Evolutionary conservation across 1,140 invertebrate species (phyloP).

Genomic region (Rhyzopertha dominica): DNA sequence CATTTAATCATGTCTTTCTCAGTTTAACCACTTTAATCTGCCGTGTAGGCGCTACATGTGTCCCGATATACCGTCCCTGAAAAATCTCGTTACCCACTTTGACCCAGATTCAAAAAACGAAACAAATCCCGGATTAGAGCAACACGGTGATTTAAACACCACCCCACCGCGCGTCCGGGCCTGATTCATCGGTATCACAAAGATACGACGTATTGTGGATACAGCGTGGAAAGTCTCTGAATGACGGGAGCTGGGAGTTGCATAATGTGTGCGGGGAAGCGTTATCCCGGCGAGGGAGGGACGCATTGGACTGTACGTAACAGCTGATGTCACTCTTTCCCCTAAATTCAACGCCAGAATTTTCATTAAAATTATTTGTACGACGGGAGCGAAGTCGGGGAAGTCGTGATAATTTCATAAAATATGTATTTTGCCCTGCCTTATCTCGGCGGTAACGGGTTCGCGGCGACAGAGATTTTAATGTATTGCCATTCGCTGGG

Average conservation of each 20-base stretch:
- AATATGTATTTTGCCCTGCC: conserved; percentile 45
- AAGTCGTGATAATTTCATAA: conserved; percentile 46
- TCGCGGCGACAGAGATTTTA: too few species aligned
- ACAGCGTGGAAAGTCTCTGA: too few species aligned
- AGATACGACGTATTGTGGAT: too few species aligned
- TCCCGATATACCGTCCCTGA: too few species aligned
- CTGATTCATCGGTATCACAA: conserved; percentile 19
- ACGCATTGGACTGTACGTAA: conserved; percentile 46
- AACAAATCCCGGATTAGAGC: conserved; percentile 39
- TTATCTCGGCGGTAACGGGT: too few species aligned
- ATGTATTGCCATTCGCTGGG: too few species aligned
- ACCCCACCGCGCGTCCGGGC: conserved; percentile 26
- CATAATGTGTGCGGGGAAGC: too few species aligned
- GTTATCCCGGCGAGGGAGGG: conserved; percentile 42
- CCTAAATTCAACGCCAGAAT: conserved; percentile 40
- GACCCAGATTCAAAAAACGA: conserved; percentile 41
- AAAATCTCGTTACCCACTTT: too few species aligned
- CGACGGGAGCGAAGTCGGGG: conserved; percentile 30
- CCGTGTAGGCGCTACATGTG: too few species aligned
- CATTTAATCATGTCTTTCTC: too few species aligned
- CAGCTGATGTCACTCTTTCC: conserved; percentile 47
- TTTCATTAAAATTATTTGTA: conserved; percentile 47
- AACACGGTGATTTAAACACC: conserved; percentile 39
- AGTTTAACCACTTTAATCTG: too few species aligned
- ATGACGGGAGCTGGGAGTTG: too few species aligned